Evolutionary conservation across 2,888 invertebrate species (phyloP).

Genomic region (Dryocosmus kuriphilus): DNA sequence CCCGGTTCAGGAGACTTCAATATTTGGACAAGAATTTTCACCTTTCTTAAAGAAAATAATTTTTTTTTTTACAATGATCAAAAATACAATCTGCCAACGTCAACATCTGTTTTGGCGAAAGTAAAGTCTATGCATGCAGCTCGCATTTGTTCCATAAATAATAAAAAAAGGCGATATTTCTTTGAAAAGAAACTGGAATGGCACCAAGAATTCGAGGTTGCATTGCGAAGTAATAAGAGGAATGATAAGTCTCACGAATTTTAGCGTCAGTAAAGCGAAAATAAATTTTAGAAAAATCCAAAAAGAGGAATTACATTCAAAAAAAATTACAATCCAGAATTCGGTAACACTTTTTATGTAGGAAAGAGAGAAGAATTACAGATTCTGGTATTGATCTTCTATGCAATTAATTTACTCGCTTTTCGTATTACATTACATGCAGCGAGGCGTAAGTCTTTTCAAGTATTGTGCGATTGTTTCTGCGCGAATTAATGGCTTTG

Average conservation of each 20-base stretch:
- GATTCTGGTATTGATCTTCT: too few species aligned
- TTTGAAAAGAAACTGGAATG: background rate
- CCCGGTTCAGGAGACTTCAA: too few species aligned
- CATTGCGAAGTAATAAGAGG: constrained; percentile 16
- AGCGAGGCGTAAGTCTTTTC: too few species aligned
- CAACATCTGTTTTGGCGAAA: background rate
- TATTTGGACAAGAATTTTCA: background rate
- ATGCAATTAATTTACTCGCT: too few species aligned
- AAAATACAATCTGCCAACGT: constrained; percentile 19
- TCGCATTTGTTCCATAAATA: constrained; percentile 17
- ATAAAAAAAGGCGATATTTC: constrained; percentile 11
- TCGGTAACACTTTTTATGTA: too few species aligned
- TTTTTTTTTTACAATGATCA: background rate
- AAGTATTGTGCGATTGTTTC: background rate
- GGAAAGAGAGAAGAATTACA: too few species aligned
- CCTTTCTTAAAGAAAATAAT: background rate
- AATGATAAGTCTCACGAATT: background rate
- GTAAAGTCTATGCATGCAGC: background rate
- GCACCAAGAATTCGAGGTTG: constrained; percentile 15
- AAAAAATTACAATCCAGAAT: too few species aligned
- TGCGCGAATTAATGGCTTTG: background rate
- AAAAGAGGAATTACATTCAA: background rate
- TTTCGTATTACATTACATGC: too few species aligned
- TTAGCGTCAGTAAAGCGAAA: background rate
- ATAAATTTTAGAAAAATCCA: background rate